Evolutionary conservation across 2,113 vertebrate genomes (phyloP).

Genomic region (Lagopus leucura): DNA sequence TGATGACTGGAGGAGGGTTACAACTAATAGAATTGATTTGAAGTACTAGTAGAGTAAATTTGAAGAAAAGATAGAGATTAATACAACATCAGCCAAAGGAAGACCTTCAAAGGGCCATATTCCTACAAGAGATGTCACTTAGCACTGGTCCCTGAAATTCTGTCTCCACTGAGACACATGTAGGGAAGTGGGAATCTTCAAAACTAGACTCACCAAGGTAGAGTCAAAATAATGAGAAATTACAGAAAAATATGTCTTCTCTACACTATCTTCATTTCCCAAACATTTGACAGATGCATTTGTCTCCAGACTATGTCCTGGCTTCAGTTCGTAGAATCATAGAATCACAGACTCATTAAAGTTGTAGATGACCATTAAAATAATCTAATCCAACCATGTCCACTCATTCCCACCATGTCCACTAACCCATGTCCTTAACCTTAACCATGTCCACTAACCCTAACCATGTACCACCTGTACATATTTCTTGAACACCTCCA

Average conservation of each 20-base stretch:
- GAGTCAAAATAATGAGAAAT: not conserved
- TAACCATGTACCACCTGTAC: no score
- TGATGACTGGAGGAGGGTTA: not conserved
- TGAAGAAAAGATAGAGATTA: not conserved
- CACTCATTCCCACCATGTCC: no score
- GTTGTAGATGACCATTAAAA: no score
- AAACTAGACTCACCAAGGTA: not conserved
- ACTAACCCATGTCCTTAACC: no score
- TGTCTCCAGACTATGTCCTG: not conserved
- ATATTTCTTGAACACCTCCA: no score
- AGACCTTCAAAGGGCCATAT: not conserved
- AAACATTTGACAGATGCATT: not conserved
- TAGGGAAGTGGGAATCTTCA: not conserved
- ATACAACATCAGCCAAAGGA: not conserved
- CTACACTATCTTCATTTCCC: not conserved
- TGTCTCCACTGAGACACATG: not conserved
- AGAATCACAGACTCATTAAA: no score
- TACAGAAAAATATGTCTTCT: not conserved
- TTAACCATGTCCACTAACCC: no score
- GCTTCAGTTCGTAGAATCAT: not conserved
- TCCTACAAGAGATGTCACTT: not conserved
- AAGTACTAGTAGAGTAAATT: not conserved
- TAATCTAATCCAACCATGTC: no score
- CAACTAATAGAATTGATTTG: not conserved
- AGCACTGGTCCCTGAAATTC: not conserved